Evolutionary conservation across 2,797 vertebrate genomes (phyloP), one percentile per base, ranked within the genome.

Genomic region (Falco novaeseelandiae): DNA sequence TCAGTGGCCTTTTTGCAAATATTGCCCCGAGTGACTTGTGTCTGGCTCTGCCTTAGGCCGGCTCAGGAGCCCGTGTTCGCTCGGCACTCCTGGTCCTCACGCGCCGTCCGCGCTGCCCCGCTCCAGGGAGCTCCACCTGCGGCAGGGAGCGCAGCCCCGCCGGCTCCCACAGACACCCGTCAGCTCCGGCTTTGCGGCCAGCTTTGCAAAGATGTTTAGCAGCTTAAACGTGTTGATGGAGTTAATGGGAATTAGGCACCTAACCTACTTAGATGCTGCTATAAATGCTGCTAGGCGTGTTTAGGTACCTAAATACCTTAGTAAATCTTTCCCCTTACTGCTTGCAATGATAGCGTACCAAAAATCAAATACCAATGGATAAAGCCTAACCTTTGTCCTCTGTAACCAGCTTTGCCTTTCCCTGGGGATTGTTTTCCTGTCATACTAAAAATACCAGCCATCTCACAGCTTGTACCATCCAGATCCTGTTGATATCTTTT

Each of bases 191-290:
- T 6, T 88, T 25, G 69, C n/a, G 61, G 26, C 58, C 85, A 69
- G 90, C 90, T 76, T 58, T 34, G 42, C 79, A 36, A 36, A 90
- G 93, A 77, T 91, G 90, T 78, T 96, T 16, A 94, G 79, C 89
- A 93, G 94, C 93, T 97, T 97, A 96, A 93, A 66, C 46, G 59
- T 54, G 4, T 73, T 89, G 34, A 32, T 89, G 96, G 84, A 81
- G 92, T 95, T 94, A 96, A 94, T 90, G 90, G 95, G 94, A 85
- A 94, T 97, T 96, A 97, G 94, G 95, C 65, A 92, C 84, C 93
- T 97, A 97, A 96, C 96, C 97, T 89, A 72, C 96, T 97, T 97
- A 96, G 74, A 61, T 87, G 93, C 87, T 92, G 81, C 95, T 97
- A 96, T 97, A 97, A 96, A 97, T 96, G 93, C 95, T 89, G 57